Conservation (phyloP, 2,888 invertebrate species). For the Ormyrus thymus region DNA sequence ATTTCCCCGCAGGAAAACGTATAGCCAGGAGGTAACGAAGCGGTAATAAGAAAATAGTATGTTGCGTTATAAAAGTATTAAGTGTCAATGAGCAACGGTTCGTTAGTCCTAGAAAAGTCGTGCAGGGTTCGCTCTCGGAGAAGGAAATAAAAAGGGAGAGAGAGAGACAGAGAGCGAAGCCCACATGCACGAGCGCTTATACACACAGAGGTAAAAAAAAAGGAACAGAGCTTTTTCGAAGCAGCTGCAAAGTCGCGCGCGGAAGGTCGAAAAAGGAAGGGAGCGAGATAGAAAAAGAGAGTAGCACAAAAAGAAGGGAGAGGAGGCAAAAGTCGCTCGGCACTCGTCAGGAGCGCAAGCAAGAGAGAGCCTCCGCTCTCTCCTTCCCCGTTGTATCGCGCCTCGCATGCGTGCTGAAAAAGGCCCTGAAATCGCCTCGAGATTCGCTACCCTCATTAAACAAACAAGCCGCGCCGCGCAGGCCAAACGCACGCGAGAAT, state of each 20-base stretch:
- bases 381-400: neutral
- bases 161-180: slow-evolving; percentile 52
- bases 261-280: slow-evolving; percentile 49
- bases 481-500: neutral
- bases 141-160: slow-evolving; percentile 47
- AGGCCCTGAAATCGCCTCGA: slow-evolving; percentile 67
- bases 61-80: slow-evolving; percentile 56
- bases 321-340: slow-evolving; percentile 43
- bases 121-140: slow-evolving; percentile 57
- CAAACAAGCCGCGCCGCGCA: slow-evolving; percentile 66
- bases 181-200: neutral
- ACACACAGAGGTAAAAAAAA: slow-evolving; percentile 16
- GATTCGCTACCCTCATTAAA: slow-evolving; percentile 75
- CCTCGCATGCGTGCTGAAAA: slow-evolving; percentile 50
- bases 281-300: neutral
- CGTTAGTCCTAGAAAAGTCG: slow-evolving; percentile 72
- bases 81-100: slow-evolving; percentile 70
- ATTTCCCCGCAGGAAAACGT: slow-evolving; percentile 3
- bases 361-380: slow-evolving; percentile 27
- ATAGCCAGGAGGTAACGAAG: slow-evolving; percentile 16
- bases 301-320: slow-evolving; percentile 58
- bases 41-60: slow-evolving; percentile 51
- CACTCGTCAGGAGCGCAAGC: slow-evolving; percentile 14
- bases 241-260: slow-evolving; percentile 41
- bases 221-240: slow-evolving; percentile 51